Conservation (phyloP, 1,140 invertebrate species). For the Ips typographus region DNA sequence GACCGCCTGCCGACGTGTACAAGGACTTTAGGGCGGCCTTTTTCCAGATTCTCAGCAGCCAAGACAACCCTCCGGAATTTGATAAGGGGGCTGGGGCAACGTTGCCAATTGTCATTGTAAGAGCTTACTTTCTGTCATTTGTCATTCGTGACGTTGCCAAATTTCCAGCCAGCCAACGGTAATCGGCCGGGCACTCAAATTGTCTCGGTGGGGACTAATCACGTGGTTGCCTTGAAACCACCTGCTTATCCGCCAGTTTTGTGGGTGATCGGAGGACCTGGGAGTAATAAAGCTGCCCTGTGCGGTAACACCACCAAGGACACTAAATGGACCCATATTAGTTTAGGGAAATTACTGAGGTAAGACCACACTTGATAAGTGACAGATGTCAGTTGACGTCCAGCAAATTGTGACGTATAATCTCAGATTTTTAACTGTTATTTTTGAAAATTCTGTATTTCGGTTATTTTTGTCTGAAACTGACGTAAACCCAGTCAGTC, state of each 20-base stretch:
- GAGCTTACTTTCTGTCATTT: neutral
- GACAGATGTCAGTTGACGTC: neutral
- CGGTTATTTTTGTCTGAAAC: too few species aligned
- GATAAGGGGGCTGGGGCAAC: slow-evolving; percentile 39
- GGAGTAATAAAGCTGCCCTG: slow-evolving; percentile 69
- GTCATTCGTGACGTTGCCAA: neutral
- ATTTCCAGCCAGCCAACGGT: neutral
- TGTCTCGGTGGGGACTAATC: slow-evolving; percentile 47
- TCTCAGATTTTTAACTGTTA: too few species aligned
- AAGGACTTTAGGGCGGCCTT: slow-evolving; percentile 74
- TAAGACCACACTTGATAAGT: slow-evolving; percentile 10
- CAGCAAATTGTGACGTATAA: too few species aligned
- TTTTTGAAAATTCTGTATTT: too few species aligned
- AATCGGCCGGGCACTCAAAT: slow-evolving; percentile 46
- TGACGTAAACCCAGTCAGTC: too few species aligned
- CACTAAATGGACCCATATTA: slow-evolving; percentile 74
- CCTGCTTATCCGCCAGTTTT: slow-evolving; percentile 62
- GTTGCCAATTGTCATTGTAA: slow-evolving; percentile 55
- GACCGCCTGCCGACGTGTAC: slow-evolving; percentile 80
- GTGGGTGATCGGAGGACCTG: slow-evolving; percentile 83
- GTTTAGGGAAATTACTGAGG: slow-evolving; percentile 66
- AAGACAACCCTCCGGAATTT: slow-evolving; percentile 63
- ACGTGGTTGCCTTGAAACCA: slow-evolving; percentile 45
- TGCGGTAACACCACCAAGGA: slow-evolving; percentile 68
- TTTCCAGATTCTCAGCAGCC: slow-evolving; percentile 67